Base-by-base conservation (phyloP, 2,888 invertebrate genomes). In the Nomada goodeniana region DNA sequence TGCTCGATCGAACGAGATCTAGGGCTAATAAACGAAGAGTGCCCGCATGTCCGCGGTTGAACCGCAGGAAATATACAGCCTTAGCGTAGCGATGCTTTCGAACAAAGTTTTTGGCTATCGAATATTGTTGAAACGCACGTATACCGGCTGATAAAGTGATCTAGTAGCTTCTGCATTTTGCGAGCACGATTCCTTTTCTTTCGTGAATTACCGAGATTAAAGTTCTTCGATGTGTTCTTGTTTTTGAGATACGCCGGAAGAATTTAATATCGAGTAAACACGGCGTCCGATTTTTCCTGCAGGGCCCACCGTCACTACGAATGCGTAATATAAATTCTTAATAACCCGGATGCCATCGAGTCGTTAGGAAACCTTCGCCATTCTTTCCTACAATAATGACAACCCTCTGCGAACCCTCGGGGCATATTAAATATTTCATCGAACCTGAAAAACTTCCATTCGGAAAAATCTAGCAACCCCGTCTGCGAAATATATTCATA, bases 331-430 rank as follows among this genome's bases (percentile, higher is more conserved):
- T 29, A 11, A 59, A 26, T n/a, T 70, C 7, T 50, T 50, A 59
- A 70, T 59, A 70, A 70, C 29, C 10, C 20, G 29, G 69, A 70
- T 70, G 59, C 47, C 59, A 57, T 59, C 69, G 57, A 26, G 13
- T 59, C 26, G 47, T 50, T 59, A 26, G 20, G 4, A 47, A 59
- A 29, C 59, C 29, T 2, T 50, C 15, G 10, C 26, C 26, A 47
- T 47, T 70, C 68, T 57, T 57, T 36, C 36, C 36, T 36, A 36
- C 23, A 20, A 18, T 4, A 18, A 67, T 44, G 53, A 20, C 42
- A 44, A 47, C 44, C 44, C 20, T 44, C 20, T 5, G 2, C 42
- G 1, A 20, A 13, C n/a, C 26, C 15, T 23, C 53, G 9, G 20
- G n/a, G 15, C 3, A 53, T 13, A n/a, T 53, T 15, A 23, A 67